Base-by-base conservation (phyloP, 2,888 invertebrate genomes). In the Ochropacha duplaris region DNA sequence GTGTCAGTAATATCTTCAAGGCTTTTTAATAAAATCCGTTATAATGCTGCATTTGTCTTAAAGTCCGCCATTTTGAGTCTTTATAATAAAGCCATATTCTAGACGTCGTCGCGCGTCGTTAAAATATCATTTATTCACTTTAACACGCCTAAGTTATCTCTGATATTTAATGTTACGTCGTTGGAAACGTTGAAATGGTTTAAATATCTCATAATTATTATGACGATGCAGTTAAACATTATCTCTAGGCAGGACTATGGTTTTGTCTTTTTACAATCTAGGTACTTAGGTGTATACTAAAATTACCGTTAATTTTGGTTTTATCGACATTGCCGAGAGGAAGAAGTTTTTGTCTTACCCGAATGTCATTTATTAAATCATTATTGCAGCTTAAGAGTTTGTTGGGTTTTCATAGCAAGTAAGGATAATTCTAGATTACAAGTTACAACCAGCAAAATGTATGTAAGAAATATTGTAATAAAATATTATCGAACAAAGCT, bases 101-200 rank as follows among this genome's bases (percentile, higher is more conserved):
- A 51, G 50, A 26, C 34, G 36, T 31, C 34, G 56, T 31, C 22
- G 22, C 22, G 34, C 39, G 36, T 55, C 26, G 54, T 36, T 49
- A 24, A 54, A 54, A 54, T 36, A 34, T 39, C 22, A 39, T 54
- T 36, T 34, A 54, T 39, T 54, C 39, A 19, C 39, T 54, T 54
- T 39, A 54, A 54, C 19, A 34, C 39, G 24, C 22, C 19, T 44
- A 44, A 44, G 44, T n/a, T 51, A 28, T 51, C 50, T 22, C 31
- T 24, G 16, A 51, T 28, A 51, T 51, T 51, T 51, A 28, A 51
- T 28, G 28, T 19, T 28, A 16, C 51, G 14, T 44, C 44, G 44
- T 44, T 44, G 44, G 39, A 28, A 51, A 8, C 28, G 16, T 6
- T 16, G 51, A 26, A 51, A 51, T 16, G 51, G 22, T 50, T 50